phyloP scores from a whole-genome alignment of 2,888 invertebrate genomes.

The Pheosia tremula region DNA sequence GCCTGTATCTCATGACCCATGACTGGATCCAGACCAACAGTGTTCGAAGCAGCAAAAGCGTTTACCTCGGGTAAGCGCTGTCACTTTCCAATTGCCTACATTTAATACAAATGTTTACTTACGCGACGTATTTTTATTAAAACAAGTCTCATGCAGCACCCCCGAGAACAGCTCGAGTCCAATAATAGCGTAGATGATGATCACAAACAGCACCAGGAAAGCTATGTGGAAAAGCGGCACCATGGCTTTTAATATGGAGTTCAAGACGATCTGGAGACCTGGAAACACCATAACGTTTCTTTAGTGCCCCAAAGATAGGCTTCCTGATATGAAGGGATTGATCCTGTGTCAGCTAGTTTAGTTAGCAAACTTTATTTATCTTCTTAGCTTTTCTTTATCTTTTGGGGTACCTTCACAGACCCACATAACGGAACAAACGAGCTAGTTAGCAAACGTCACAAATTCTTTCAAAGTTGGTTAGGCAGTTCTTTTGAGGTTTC shows the following conservation, averaged over 20 bases:
- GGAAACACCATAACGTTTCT: constrained; percentile 47
- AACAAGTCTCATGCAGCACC: constrained; percentile 96
- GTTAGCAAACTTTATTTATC: not conserved
- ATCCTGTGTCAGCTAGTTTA: not conserved
- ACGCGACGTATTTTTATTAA: constrained; percentile 91
- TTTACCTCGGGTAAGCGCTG: no score
- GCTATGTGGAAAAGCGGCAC: constrained; percentile 99
- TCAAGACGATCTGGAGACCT: constrained; percentile 99
- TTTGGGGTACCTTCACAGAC: no score
- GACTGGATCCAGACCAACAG: no score
- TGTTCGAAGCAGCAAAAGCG: no score
- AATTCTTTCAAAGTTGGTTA: no score
- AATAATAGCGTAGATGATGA: constrained; percentile 99
- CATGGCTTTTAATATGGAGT: constrained; percentile 99
- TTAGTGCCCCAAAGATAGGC: not conserved
- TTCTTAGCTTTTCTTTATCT: no score
- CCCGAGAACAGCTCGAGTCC: constrained; percentile 99
- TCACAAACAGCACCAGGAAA: constrained; percentile 98
- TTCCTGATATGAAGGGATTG: not conserved
- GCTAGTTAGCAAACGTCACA: no score
- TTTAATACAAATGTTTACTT: constrained; percentile 14
- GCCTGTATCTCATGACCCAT: no score
- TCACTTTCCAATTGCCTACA: no score
- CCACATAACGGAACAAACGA: no score
- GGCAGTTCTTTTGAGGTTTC: no score